phyloP scores from a whole-genome alignment of 2,113 vertebrate species.

The Cichladusa arquata region DNA sequence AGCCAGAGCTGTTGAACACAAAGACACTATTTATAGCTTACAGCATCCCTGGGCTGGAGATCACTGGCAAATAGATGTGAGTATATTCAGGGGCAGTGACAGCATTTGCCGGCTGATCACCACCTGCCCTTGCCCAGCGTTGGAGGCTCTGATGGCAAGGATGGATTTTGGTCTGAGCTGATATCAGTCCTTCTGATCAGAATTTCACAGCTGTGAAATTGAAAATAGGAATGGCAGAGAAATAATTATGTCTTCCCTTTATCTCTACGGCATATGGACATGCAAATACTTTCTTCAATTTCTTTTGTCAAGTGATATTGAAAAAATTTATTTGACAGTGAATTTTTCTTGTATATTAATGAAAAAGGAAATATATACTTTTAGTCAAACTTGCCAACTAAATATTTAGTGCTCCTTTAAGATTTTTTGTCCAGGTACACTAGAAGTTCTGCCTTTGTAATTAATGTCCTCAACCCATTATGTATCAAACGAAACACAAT shows the following conservation, averaged over 20 bases:
- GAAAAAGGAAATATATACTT: neutral
- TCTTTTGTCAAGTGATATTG: neutral
- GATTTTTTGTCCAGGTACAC: neutral
- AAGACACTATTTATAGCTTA: neutral
- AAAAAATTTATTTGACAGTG: neutral
- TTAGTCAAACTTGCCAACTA: neutral
- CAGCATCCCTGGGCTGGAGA: neutral
- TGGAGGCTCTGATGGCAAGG: neutral
- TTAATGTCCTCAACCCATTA: neutral
- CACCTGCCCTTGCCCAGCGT: neutral
- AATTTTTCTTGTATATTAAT: neutral
- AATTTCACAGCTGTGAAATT: neutral
- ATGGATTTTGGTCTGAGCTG: neutral
- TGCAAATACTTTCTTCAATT: neutral
- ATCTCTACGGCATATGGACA: neutral
- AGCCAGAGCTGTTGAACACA: neutral
- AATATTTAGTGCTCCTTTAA: neutral
- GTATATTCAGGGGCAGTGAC: neutral
- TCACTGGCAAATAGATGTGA: neutral
- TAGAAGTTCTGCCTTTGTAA: neutral
- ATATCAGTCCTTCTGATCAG: neutral
- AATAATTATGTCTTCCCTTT: neutral
- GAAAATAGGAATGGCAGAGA: neutral
- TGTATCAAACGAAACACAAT: neutral
- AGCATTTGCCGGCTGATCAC: neutral